Conservation (phyloP, 2,888 invertebrate species). For the Drosophila borealis region DNA sequence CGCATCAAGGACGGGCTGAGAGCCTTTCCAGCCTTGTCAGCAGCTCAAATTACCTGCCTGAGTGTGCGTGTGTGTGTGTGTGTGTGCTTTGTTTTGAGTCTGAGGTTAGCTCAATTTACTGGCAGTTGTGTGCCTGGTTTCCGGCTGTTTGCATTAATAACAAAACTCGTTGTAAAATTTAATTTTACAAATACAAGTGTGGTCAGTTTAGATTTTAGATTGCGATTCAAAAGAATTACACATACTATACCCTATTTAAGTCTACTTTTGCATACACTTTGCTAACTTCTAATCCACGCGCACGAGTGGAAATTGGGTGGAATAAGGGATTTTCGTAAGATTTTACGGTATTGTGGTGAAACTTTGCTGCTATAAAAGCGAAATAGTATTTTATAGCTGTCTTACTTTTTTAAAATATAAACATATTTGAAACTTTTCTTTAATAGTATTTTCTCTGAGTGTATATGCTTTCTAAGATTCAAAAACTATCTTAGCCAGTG, state of each 20-base stretch:
- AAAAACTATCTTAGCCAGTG: too few relatives aligned
- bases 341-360: too few relatives aligned
- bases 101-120: slow-evolving; percentile 14
- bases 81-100: slow-evolving; percentile 6
- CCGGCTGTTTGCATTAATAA: neutral
- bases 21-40: neutral
- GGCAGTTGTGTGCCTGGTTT: neutral
- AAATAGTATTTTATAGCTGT: too few relatives aligned
- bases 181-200: neutral
- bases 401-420: too few relatives aligned
- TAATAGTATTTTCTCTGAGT: too few relatives aligned
- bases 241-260: neutral
- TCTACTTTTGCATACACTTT: too few relatives aligned
- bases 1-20: slow-evolving; percentile 10
- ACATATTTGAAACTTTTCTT: too few relatives aligned
- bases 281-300: neutral
- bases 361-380: too few relatives aligned
- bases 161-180: slow-evolving; percentile 5
- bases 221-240: neutral
- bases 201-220: neutral
- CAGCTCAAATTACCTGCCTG: slow-evolving; percentile 3
- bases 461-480: too few relatives aligned
- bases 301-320: neutral
- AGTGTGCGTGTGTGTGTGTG: slow-evolving; percentile 1
- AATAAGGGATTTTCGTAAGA: neutral